Evolutionary conservation across 1,140 invertebrate genomes (phyloP).

Genomic region (Pachyrhynchus sulphureomaculatus): DNA sequence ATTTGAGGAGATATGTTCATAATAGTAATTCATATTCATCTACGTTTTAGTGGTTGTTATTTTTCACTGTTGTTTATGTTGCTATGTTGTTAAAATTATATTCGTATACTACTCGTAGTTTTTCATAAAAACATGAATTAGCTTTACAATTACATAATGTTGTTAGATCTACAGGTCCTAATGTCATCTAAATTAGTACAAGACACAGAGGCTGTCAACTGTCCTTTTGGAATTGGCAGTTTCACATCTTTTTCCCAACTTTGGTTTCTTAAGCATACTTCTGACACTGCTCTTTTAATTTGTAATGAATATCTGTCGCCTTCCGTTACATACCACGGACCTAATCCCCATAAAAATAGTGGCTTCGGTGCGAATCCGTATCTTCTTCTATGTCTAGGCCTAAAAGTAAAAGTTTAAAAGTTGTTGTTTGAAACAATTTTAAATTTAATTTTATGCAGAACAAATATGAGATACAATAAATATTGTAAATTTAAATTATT

Average conservation of each 20-base stretch:
- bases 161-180: conserved; percentile 1
- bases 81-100: too few species aligned
- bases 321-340: conserved; percentile 53
- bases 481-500: too few species aligned
- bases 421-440: too few species aligned
- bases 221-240: conserved; percentile 51
- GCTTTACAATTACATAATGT: conserved; percentile 20
- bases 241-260: conserved; percentile 47
- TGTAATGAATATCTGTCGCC: conserved; percentile 54
- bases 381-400: conserved; percentile 40
- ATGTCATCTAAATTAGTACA: conserved; percentile 21
- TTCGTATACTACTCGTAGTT: too few species aligned
- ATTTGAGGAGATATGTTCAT: too few species aligned
- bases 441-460: too few species aligned
- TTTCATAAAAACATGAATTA: too few species aligned
- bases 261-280: conserved; percentile 48
- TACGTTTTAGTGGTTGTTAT: too few species aligned
- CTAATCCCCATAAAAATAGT: conserved; percentile 55
- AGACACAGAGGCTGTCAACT: conserved; percentile 53
- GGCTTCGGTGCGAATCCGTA: conserved; percentile 53
- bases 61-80: too few species aligned
- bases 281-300: conserved; percentile 50
- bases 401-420: too few species aligned
- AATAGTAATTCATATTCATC: too few species aligned
- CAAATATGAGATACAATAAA: too few species aligned